Percentiles rank a stretch among this genome's conserved stretches.
Evolutionary conservation across 2,888 invertebrate species (phyloP).

Genomic region (Drosophila mettleri): DNA sequence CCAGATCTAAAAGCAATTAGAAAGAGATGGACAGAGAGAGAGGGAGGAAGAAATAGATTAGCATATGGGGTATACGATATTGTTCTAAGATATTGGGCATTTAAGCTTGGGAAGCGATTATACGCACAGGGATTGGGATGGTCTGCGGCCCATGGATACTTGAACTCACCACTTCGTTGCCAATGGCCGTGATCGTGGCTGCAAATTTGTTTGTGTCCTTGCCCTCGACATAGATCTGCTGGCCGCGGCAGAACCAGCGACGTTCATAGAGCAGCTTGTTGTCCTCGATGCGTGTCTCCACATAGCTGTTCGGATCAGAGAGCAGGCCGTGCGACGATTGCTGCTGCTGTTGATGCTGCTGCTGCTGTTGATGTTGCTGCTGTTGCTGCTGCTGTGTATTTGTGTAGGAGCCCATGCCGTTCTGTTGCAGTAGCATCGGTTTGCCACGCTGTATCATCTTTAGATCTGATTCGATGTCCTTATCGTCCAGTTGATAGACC

Average conservation of each 20-base stretch:
- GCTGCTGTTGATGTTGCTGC: constrained; percentile 43
- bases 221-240: constrained; percentile 96
- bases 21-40: not conserved
- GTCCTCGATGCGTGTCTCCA: constrained; percentile 96
- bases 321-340: constrained; percentile 59
- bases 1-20: constrained; percentile 90
- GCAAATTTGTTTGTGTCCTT: constrained; percentile 93
- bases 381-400: constrained; percentile 68
- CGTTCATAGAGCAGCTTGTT: constrained; percentile 97
- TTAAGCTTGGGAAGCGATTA: not conserved
- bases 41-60: not conserved
- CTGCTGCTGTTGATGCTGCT: constrained; percentile 3
- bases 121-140: not conserved
- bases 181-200: constrained; percentile 95
- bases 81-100: not conserved
- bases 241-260: constrained; percentile 97
- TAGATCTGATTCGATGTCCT: constrained; percentile 94
- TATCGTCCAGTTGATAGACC: constrained; percentile 94
- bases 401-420: constrained; percentile 78
- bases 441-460: constrained; percentile 90
- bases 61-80: not conserved
- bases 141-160: not conserved
- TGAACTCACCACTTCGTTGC: constrained; percentile 92
- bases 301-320: constrained; percentile 85
- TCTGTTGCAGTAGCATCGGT: constrained; percentile 85